Base-by-base conservation (phyloP, 2,888 invertebrate species). In the Mamestra brassicae region DNA sequence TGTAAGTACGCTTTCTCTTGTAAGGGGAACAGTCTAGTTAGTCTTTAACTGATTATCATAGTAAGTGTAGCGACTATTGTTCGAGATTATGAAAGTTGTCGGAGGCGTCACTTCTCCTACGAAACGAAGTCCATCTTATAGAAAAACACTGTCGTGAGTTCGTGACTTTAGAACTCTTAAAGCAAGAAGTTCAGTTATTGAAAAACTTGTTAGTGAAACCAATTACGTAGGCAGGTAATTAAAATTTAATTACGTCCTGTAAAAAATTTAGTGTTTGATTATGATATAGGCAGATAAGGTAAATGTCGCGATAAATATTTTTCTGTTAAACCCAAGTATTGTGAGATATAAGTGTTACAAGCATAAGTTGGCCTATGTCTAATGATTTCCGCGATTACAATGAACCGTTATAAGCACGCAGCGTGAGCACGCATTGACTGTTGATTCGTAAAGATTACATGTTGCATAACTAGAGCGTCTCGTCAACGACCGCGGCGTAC, bases 1-100 rank as follows among this genome's bases (percentile, higher is more conserved):
- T 89, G 89, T 64, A 34, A 64, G 47, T 90, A 88, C 91, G 91
- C 96, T 96, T 96, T 96, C 96, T 93, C 95, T 92, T 93, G 88
- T 88, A 90, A 94, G 92, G 93, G 89, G 95, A 94, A 92, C 95
- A 92, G 90, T 91, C 91, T 92, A 92, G 93, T 93, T 92, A 92
- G 89, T 92, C 89, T 92, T 92, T 92, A 93, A 93, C 93, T 92
- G 95, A 95, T 95, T 95, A 95, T 95, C 94, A 95, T 95, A 94
- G 92, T 94, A 94, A 94, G 87, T 94, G 91, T 94, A 93, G 90
- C 92, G 89, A 88, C 90, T 92, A 94, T 94, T 93, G 94, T 94
- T 92, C 90, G 89, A 89, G 88, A 92, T 92, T 92, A 93, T 93
- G 94, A 93, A 94, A 93, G 93, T 92, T 89, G 87, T 84, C 76